These are phyloP conservation scores for Plodia interpunctella DNA, from an alignment of 1,140 invertebrate species.

Conservation along the genomic window DNA sequence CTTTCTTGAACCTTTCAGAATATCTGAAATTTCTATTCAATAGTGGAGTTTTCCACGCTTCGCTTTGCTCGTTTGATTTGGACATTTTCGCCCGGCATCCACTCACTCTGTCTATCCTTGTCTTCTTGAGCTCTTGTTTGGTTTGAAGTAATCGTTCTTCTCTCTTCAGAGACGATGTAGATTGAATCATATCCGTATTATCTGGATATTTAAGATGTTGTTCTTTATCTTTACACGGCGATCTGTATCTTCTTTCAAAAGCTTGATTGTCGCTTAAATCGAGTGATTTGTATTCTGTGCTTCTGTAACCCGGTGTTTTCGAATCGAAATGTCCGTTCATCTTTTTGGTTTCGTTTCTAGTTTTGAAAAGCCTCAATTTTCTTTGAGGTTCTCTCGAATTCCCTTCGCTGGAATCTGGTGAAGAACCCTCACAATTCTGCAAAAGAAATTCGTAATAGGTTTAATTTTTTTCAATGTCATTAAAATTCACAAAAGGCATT, in stretches of 20 bases:
- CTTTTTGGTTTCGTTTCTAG: slow-evolving; percentile 83
- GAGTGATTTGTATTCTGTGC: slow-evolving; percentile 57
- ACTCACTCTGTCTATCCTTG: slow-evolving; percentile 58
- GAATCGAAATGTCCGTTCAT: slow-evolving; percentile 46
- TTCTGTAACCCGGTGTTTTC: slow-evolving; percentile 45
- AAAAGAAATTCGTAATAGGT: slow-evolving; percentile 17
- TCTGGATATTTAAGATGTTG: slow-evolving; percentile 65
- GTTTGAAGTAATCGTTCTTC: slow-evolving; percentile 67
- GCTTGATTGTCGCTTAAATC: slow-evolving; percentile 53
- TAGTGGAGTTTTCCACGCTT: slow-evolving; percentile 68
- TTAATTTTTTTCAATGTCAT: no score
- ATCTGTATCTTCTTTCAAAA: slow-evolving; percentile 65
- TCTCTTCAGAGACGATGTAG: slow-evolving; percentile 60
- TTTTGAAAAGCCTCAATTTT: slow-evolving; percentile 83
- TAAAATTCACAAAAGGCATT: no score
- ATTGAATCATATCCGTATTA: slow-evolving; percentile 66
- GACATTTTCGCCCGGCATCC: slow-evolving; percentile 68
- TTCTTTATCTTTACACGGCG: slow-evolving; percentile 66
- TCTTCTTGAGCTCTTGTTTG: slow-evolving; percentile 63
- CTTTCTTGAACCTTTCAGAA: slow-evolving; percentile 72
- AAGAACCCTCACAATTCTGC: slow-evolving; percentile 69
- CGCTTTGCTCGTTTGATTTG: slow-evolving; percentile 55
- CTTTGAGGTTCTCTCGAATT: slow-evolving; percentile 76
- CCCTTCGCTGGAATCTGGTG: slow-evolving; percentile 76
- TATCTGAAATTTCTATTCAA: slow-evolving; percentile 70